phyloP scores from a whole-genome alignment of 2,888 invertebrate species.

The Mamestra brassicae region DNA sequence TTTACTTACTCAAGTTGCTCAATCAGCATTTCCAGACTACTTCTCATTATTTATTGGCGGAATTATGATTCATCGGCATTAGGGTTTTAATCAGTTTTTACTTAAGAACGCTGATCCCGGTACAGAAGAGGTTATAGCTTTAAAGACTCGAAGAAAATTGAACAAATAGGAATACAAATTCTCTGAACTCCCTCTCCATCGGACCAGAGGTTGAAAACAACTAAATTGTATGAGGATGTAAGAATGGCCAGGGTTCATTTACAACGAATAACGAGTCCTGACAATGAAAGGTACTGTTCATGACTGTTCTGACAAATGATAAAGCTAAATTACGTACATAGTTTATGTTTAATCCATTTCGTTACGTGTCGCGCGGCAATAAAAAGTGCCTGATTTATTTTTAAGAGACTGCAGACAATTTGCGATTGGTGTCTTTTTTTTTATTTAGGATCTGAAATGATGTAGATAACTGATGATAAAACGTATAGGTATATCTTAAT shows the following conservation, averaged over 20 bases:
- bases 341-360: constrained; percentile 39
- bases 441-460: constrained; percentile 24
- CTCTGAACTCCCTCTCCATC: neutral
- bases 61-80: no score
- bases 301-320: neutral
- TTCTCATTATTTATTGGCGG: neutral
- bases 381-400: constrained; percentile 60
- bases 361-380: constrained; percentile 48
- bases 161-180: neutral
- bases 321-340: constrained; percentile 10
- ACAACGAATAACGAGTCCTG: neutral
- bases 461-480: neutral
- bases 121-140: neutral
- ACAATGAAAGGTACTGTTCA: neutral
- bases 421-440: constrained; percentile 39
- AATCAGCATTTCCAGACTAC: neutral
- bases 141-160: neutral
- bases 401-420: constrained; percentile 41
- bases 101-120: no score
- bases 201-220: neutral
- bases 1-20: no score
- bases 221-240: no score
- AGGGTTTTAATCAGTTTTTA: no score
- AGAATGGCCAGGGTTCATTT: neutral
- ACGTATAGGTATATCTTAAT: neutral